A percentile compares a stretch with the other conserved stretches of the same genome.
Conservation (phyloP, 2,797 vertebrate species). For the Circus cinereus region DNA sequence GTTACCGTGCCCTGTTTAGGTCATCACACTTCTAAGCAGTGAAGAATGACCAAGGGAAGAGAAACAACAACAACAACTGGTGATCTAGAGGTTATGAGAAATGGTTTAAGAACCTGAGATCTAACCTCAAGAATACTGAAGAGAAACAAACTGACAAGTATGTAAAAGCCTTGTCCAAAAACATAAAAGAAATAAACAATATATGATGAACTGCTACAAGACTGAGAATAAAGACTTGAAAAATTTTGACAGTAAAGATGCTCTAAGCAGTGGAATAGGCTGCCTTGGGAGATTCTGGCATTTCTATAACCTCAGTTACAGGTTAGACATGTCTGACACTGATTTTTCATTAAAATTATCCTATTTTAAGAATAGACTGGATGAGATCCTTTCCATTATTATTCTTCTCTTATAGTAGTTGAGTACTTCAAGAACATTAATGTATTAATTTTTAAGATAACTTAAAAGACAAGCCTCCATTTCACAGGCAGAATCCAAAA, state of each 20-base stretch:
- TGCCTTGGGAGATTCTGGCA: background rate
- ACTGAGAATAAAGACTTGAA: background rate
- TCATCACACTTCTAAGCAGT: background rate
- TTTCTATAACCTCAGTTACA: background rate
- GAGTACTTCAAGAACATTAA: background rate
- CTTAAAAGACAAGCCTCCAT: background rate
- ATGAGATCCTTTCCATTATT: background rate
- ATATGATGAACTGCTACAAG: background rate
- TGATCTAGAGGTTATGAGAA: background rate
- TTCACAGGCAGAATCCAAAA: background rate
- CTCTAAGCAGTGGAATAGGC: background rate
- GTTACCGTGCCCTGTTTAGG: fast-evolving
- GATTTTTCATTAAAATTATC: background rate
- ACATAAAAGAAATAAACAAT: background rate
- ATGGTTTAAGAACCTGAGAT: background rate
- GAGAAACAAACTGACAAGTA: background rate
- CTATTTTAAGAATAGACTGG: background rate
- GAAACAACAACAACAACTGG: fast-evolving
- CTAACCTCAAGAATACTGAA: background rate
- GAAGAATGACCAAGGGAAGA: background rate
- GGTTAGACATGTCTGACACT: background rate
- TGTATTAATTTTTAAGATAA: constrained; percentile 7
- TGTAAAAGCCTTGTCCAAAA: background rate
- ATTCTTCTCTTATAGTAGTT: background rate
- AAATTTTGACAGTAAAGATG: background rate